phyloP scores from a whole-genome alignment of 2,113 vertebrate genomes.

The Cololabis saira region DNA sequence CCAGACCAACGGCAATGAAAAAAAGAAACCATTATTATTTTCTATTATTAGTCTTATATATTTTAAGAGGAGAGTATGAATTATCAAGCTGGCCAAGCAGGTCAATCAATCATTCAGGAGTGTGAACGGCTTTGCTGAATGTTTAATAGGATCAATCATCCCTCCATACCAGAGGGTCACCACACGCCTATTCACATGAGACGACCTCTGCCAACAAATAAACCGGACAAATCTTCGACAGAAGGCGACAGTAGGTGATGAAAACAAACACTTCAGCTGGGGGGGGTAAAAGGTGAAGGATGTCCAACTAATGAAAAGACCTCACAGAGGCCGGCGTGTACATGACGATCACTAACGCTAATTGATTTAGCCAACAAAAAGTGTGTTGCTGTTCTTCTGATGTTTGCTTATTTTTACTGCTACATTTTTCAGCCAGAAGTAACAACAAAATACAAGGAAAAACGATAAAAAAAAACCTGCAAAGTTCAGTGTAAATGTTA shows the following conservation, averaged over 20 bases:
- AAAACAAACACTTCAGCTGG: slow-evolving; percentile 24
- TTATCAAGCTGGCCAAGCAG: not conserved
- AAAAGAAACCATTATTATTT: not conserved
- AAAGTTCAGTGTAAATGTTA: not conserved
- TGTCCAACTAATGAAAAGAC: too few relatives aligned
- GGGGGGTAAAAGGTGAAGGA: too few relatives aligned
- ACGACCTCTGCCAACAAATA: slow-evolving; percentile 29
- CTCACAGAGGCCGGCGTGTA: too few relatives aligned
- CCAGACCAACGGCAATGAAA: not conserved
- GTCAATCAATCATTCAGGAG: slow-evolving; percentile 63
- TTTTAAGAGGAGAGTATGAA: too few relatives aligned
- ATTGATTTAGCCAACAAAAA: too few relatives aligned
- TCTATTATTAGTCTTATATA: too few relatives aligned
- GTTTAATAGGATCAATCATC: slow-evolving; percentile 70
- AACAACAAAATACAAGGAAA: not conserved
- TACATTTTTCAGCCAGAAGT: too few relatives aligned
- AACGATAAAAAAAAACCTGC: too few relatives aligned
- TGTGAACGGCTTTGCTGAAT: slow-evolving; percentile 65
- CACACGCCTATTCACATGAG: slow-evolving; percentile 41
- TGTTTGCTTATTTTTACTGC: not conserved
- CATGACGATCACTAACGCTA: too few relatives aligned
- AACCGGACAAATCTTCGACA: slow-evolving; percentile 32
- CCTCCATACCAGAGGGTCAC: slow-evolving; percentile 43
- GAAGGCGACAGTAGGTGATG: slow-evolving; percentile 40
- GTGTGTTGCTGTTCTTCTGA: too few relatives aligned